These are phyloP conservation scores for Nannoperca australis DNA, from an alignment of 2,797 vertebrate genomes.

Conservation along the genomic window DNA sequence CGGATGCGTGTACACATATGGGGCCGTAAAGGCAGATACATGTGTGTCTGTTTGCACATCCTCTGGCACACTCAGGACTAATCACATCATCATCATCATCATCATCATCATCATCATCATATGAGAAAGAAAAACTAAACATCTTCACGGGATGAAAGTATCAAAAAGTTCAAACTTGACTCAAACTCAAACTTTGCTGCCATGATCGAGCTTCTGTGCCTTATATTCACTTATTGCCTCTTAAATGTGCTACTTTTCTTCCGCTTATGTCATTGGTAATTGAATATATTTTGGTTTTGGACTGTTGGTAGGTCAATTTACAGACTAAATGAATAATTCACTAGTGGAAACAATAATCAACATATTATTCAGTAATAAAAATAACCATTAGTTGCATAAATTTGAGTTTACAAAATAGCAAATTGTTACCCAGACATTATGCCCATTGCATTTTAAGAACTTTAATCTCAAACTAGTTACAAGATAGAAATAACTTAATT, in stretches of 20 bases:
- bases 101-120: neutral
- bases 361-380: neutral
- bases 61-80: neutral
- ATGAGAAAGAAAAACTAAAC: neutral
- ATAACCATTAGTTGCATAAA: neutral
- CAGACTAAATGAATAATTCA: neutral
- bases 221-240: neutral
- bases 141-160: neutral
- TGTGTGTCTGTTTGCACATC: conserved; percentile 7
- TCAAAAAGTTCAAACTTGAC: conserved; percentile 3
- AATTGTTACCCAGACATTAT: neutral
- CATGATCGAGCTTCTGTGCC: neutral
- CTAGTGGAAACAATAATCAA: neutral
- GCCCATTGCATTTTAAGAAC: conserved; percentile 19
- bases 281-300: neutral
- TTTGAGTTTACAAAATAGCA: neutral
- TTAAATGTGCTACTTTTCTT: neutral
- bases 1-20: neutral
- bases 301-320: neutral
- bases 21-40: neutral
- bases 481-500: conserved; percentile 1
- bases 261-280: neutral
- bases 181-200: neutral
- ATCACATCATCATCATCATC: neutral
- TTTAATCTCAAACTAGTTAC: neutral